phyloP scores from a whole-genome alignment of 2,113 vertebrate species.

The Hippocampus barbouri region DNA sequence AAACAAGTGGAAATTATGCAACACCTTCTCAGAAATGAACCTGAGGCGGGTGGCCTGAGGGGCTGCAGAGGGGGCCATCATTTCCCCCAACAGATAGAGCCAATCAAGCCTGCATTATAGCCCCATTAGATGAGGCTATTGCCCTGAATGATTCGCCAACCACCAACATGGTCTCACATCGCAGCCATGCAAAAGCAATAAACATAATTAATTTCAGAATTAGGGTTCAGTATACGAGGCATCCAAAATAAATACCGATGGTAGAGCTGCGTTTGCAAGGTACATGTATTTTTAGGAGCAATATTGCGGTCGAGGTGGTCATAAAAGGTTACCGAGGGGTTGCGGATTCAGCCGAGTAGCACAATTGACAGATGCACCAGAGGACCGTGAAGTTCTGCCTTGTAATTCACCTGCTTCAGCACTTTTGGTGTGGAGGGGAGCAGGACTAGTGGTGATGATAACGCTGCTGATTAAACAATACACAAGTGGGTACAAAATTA shows the following conservation, averaged over 20 bases:
- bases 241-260: constrained; percentile 46
- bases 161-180: constrained; percentile 42
- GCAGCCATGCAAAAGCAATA: constrained; percentile 37
- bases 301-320: constrained; percentile 21
- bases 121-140: constrained; percentile 62
- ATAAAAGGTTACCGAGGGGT: constrained; percentile 45
- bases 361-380: constrained; percentile 38
- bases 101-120: constrained; percentile 54
- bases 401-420: constrained; percentile 58
- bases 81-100: constrained; percentile 52
- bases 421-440: constrained; percentile 40
- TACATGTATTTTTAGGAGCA: constrained; percentile 56
- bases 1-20: constrained; percentile 59
- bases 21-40: constrained; percentile 54
- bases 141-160: constrained; percentile 45
- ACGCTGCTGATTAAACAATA: constrained; percentile 56
- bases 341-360: constrained; percentile 28
- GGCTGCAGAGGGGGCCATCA: constrained; percentile 47
- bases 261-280: constrained; percentile 43
- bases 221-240: constrained; percentile 48
- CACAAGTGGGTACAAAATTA: constrained; percentile 39
- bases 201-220: constrained; percentile 38
- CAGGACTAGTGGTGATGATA: constrained; percentile 48
- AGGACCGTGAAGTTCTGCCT: constrained; percentile 30
- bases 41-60: constrained; percentile 61